phyloP scores from a whole-genome alignment of 2,113 vertebrate genomes.

The Jaculus jaculus region DNA sequence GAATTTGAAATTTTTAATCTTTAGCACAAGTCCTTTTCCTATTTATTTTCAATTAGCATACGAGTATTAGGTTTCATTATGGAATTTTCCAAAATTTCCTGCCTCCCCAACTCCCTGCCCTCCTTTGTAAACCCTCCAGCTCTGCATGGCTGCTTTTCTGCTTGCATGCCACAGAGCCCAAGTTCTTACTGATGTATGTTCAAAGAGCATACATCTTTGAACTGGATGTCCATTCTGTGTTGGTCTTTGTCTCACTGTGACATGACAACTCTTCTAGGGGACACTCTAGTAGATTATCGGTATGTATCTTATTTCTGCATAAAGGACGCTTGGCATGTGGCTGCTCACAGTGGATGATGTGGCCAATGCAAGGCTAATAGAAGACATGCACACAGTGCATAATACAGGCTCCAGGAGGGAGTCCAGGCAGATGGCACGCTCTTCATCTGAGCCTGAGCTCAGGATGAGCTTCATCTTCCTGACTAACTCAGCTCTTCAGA shows the following conservation, averaged over 20 bases:
- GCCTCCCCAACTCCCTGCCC: no score
- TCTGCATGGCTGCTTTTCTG: no score
- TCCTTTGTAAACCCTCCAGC: no score
- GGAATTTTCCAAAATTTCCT: no score
- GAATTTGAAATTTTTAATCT: no score
- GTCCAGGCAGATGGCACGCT: slow-evolving; percentile 92
- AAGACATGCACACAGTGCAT: slow-evolving; percentile 92
- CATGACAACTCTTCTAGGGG: slow-evolving; percentile 84
- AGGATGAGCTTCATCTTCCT: slow-evolving; percentile 91
- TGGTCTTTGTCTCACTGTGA: slow-evolving; percentile 65
- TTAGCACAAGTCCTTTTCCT: no score
- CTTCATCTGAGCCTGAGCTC: slow-evolving; percentile 92
- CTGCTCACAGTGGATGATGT: slow-evolving; percentile 89
- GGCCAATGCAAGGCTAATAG: slow-evolving; percentile 91
- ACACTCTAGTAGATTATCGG: slow-evolving; percentile 89
- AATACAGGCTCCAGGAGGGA: slow-evolving; percentile 90
- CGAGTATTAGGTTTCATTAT: no score
- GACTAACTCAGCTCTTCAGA: slow-evolving; percentile 87
- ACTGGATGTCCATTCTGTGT: slow-evolving; percentile 87
- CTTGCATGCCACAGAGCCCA: no score
- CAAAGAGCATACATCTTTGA: no score
- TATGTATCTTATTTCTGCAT: slow-evolving; percentile 88
- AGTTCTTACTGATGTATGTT: no score
- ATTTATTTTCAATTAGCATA: no score
- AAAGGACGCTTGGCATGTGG: slow-evolving; percentile 89